phyloP scores from a whole-genome alignment of 2,113 vertebrate species.

The Rhinopomastus cyanomelas region DNA sequence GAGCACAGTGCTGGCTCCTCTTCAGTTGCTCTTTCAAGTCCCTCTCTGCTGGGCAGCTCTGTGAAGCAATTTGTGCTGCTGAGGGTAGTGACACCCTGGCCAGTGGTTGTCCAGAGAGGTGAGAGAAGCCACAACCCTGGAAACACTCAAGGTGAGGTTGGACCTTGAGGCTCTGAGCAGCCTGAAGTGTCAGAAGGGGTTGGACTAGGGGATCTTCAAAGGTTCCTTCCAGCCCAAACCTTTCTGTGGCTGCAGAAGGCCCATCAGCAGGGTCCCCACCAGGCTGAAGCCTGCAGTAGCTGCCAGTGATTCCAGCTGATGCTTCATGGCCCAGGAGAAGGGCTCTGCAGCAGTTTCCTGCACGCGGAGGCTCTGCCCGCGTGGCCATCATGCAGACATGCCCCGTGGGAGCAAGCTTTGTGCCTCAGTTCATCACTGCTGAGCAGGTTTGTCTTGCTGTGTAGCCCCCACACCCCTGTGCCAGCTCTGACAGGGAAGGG shows the following conservation, averaged over 20 bases:
- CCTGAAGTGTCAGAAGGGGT: background rate
- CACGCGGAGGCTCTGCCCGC: background rate
- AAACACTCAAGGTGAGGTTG: background rate
- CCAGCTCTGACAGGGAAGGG: background rate
- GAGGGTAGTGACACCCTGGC: too few relatives aligned
- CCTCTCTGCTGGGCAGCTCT: too few relatives aligned
- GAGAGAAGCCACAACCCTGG: too few relatives aligned
- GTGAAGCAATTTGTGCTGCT: too few relatives aligned
- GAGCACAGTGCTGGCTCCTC: too few relatives aligned
- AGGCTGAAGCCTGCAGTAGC: background rate
- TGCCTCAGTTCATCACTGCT: background rate
- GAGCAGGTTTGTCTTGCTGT: background rate
- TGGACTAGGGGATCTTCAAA: background rate
- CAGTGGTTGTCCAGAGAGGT: too few relatives aligned
- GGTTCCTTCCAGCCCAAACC: background rate
- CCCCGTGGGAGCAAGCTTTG: background rate
- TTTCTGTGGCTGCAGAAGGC: background rate
- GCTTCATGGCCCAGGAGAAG: background rate
- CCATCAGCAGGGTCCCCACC: background rate
- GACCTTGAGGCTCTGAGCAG: background rate
- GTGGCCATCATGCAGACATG: background rate
- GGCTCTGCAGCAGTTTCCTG: background rate
- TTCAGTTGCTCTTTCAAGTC: too few relatives aligned
- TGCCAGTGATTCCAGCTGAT: background rate
- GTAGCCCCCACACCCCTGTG: background rate